Conservation (phyloP, 2,888 invertebrate genomes). For the Busseola fusca region DNA sequence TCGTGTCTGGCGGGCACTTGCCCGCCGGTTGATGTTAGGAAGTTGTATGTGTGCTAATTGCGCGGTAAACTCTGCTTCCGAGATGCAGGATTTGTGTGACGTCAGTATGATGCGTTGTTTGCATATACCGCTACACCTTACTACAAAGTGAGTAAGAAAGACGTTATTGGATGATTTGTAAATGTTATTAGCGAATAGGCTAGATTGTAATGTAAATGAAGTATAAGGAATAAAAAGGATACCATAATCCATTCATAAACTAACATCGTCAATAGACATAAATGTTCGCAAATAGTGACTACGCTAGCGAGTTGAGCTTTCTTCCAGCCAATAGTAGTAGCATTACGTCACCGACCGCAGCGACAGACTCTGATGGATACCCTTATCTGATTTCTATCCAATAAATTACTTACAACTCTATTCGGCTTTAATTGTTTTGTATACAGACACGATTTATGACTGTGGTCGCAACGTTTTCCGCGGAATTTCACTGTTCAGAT, state of each 20-base stretch:
- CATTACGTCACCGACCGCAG: slow-evolving; percentile 54
- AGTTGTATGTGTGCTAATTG: too few relatives aligned
- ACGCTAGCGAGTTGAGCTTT: slow-evolving; percentile 10
- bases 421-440: slow-evolving; percentile 78
- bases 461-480: slow-evolving; percentile 64
- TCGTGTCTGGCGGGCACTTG: too few relatives aligned
- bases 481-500: slow-evolving; percentile 54
- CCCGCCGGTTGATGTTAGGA: too few relatives aligned
- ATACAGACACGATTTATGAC: slow-evolving; percentile 75
- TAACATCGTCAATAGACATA: background rate
- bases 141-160: too few relatives aligned
- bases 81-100: too few relatives aligned
- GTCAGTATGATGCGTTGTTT: too few relatives aligned
- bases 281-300: slow-evolving; percentile 10
- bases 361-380: slow-evolving; percentile 70
- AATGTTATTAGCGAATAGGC: too few relatives aligned
- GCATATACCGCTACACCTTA: too few relatives aligned
- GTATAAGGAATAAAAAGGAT: too few relatives aligned
- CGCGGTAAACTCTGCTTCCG: too few relatives aligned
- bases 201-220: too few relatives aligned
- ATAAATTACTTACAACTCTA: slow-evolving; percentile 80
- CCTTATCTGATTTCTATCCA: slow-evolving; percentile 76
- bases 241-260: background rate
- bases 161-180: too few relatives aligned
- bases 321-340: slow-evolving; percentile 18